phyloP scores from a whole-genome alignment of 2,113 vertebrate genomes.

The Sphyrna mokarran region DNA sequence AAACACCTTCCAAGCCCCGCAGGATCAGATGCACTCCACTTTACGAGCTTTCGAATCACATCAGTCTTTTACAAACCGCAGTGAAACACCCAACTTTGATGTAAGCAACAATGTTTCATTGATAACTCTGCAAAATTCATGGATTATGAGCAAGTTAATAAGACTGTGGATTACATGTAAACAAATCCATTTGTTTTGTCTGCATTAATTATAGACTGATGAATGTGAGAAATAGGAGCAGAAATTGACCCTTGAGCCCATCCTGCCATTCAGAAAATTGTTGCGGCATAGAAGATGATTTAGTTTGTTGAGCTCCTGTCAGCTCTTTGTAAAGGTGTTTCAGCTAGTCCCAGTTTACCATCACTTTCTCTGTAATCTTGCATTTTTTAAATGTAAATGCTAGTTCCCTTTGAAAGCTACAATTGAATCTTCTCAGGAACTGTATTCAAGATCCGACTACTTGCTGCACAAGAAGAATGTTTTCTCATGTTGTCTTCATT shows the following conservation, averaged over 20 bases:
- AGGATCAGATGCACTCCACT: background rate
- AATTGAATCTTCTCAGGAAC: background rate
- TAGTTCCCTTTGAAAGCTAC: background rate
- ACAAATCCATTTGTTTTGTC: background rate
- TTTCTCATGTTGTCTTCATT: background rate
- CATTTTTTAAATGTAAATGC: background rate
- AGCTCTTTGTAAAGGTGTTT: background rate
- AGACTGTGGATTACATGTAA: background rate
- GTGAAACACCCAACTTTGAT: background rate
- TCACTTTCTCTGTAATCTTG: background rate
- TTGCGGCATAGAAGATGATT: background rate
- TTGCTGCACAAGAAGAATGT: background rate
- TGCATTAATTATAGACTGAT: background rate
- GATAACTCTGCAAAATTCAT: background rate
- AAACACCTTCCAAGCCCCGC: background rate
- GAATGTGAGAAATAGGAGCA: background rate
- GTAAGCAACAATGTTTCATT: background rate
- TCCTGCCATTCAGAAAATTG: background rate
- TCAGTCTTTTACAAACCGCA: conserved; percentile 3
- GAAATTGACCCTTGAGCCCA: background rate
- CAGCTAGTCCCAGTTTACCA: background rate
- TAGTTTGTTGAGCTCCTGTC: background rate
- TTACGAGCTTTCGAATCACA: conserved; percentile 20
- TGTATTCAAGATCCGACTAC: background rate
- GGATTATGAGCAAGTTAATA: background rate